Conservation (phyloP, 92 coral and sea anemone genomes). For the Ricordea florida region DNA sequence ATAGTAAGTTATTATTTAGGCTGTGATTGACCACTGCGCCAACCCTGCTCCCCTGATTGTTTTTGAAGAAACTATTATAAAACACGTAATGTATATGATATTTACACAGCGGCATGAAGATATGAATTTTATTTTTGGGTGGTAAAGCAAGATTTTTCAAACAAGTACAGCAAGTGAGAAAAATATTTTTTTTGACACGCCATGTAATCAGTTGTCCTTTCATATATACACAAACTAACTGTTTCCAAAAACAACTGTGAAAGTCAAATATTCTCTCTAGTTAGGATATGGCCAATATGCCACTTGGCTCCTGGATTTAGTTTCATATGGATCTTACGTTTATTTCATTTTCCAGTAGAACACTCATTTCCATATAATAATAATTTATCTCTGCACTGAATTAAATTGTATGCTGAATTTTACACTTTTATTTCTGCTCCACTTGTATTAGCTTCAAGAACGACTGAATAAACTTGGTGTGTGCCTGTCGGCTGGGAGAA, state of each 20-base stretch:
- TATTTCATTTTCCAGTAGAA: background rate
- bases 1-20: too few species aligned
- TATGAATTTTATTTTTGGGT: background rate
- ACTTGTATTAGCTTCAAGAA: constrained; percentile 46
- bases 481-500: constrained; percentile 25
- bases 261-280: too few species aligned
- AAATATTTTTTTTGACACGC: too few species aligned
- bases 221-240: too few species aligned
- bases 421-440: background rate
- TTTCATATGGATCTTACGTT: too few species aligned
- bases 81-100: background rate
- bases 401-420: background rate
- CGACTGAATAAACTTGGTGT: constrained; percentile 64
- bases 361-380: background rate
- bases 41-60: too few species aligned
- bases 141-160: background rate
- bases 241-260: too few species aligned
- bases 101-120: too few species aligned
- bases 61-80: background rate
- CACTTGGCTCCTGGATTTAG: too few species aligned
- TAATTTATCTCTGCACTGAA: background rate
- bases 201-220: too few species aligned
- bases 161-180: background rate
- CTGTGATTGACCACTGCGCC: background rate
- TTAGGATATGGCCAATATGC: too few species aligned